Conservation (phyloP, 2,113 vertebrate species). For the Rafetus swinhoei region DNA sequence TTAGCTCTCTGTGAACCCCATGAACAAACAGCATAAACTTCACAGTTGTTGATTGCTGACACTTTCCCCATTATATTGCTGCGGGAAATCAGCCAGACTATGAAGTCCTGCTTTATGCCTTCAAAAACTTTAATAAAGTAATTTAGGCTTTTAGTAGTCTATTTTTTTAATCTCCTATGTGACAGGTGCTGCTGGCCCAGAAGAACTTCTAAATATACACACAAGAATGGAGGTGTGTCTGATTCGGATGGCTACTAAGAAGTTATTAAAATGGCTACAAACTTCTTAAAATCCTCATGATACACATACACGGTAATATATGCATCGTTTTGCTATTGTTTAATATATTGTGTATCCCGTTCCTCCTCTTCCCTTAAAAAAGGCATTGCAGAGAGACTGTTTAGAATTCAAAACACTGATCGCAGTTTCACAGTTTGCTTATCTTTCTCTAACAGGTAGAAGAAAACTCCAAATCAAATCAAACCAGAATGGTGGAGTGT, state of each 20-base stretch:
- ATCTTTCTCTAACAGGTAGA: background rate
- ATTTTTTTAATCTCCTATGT: conserved; percentile 23
- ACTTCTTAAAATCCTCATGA: background rate
- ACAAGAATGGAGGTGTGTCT: background rate
- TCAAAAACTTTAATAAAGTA: conserved; percentile 59
- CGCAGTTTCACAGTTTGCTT: background rate
- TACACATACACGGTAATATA: background rate
- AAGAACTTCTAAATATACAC: conserved; percentile 35
- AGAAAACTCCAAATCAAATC: background rate
- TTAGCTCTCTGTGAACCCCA: conserved; percentile 54
- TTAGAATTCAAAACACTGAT: background rate
- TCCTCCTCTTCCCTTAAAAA: conserved; percentile 1
- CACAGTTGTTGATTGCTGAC: conserved; percentile 69
- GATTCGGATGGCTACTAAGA: conserved; percentile 23
- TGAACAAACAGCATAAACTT: conserved; percentile 65
- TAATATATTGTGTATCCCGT: background rate
- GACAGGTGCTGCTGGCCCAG: conserved; percentile 38
- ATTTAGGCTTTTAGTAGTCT: conserved; percentile 56
- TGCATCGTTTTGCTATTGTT: conserved; percentile 16
- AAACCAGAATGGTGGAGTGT: background rate
- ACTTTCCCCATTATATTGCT: conserved; percentile 59
- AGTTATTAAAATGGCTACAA: conserved; percentile 15
- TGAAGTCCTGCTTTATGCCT: conserved; percentile 62
- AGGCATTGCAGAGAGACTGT: background rate
- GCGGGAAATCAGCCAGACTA: conserved; percentile 66